Base-by-base conservation (phyloP, 2,113 vertebrate genomes). In the Phoxinus phoxinus region DNA sequence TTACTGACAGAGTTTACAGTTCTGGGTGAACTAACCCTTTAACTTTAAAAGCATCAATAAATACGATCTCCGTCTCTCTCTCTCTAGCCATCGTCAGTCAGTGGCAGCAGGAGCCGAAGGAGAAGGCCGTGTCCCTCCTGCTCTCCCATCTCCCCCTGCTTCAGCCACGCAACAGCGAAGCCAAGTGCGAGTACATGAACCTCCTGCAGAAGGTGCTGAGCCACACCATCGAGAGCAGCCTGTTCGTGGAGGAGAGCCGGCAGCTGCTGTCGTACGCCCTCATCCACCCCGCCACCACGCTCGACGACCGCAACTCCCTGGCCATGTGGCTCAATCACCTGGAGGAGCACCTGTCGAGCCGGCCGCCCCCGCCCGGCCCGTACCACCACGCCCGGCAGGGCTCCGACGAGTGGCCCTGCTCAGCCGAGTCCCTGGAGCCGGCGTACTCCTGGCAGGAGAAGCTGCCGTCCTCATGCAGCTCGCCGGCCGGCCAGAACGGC, bases 181-280 rank as follows among this genome's bases (percentile, higher is more conserved):
- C 97, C 91, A 99, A 99, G 93, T 96, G 97, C 0, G 97, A 98
- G 87, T 99, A 98, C 92, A 99, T 99, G 97, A 97, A 96, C 90
- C 94, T 98, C 74, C 94, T 98, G 88, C 97, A 98, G 92, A 97
- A 97, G 86, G 96, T 99, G 84, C 93, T 99, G 93, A 96, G 96
- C 59, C 96, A 97, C 91, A 97, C 97, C 27, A 99, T 98, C 2
- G 97, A 98, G 94, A 98, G 97, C 94, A 98, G 96, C 89, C 93
- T 96, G 87, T 98, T 97, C 90, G 97, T 98, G 7, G 97, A 99
- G 90, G 97, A 98, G 93, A 97, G 96, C 91, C 94, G 97, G 63
- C 97, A 99, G 93, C 94, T 98, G 88, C 95, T 99, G 2, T 98
- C 97, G 86, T 98, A 98, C 1, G 97, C 97, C 44, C 97, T 98